phyloP scores from a whole-genome alignment of 2,888 invertebrate species.

The Xanthorhoe designata region DNA sequence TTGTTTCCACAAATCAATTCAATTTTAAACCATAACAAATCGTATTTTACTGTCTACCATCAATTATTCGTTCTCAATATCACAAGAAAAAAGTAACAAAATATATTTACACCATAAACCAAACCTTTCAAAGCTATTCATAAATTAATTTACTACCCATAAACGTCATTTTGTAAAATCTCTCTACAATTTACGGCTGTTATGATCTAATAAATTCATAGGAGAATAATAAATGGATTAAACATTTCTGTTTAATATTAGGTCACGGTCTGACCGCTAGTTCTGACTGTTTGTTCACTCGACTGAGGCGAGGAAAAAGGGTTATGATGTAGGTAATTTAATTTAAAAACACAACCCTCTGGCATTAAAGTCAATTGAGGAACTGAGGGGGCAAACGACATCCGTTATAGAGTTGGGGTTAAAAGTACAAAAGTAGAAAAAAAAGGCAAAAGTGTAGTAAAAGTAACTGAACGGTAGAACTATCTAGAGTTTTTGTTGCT shows the following conservation, averaged over 20 bases:
- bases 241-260: constrained; percentile 18
- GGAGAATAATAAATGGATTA: constrained; percentile 36
- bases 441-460: not conserved
- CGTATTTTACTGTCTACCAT: not conserved
- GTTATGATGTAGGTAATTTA: not conserved
- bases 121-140: constrained; percentile 48
- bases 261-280: constrained; percentile 22
- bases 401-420: constrained; percentile 19
- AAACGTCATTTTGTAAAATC: constrained; percentile 63
- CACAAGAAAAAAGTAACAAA: constrained; percentile 31
- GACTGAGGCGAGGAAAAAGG: constrained; percentile 2
- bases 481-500: too few relatives aligned
- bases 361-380: constrained; percentile 32
- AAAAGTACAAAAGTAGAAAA: not conserved
- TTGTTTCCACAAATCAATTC: not conserved
- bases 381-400: constrained; percentile 19
- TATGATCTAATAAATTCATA: constrained; percentile 40
- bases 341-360: constrained; percentile 30
- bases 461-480: not conserved
- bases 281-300: constrained; percentile 3
- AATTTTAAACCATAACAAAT: not conserved
- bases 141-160: constrained; percentile 69
- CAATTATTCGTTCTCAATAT: constrained; percentile 7
- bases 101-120: constrained; percentile 46
- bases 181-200: constrained; percentile 60